Base-by-base conservation (phyloP, 2,113 vertebrate species). In the Sinosuthora webbiana region DNA sequence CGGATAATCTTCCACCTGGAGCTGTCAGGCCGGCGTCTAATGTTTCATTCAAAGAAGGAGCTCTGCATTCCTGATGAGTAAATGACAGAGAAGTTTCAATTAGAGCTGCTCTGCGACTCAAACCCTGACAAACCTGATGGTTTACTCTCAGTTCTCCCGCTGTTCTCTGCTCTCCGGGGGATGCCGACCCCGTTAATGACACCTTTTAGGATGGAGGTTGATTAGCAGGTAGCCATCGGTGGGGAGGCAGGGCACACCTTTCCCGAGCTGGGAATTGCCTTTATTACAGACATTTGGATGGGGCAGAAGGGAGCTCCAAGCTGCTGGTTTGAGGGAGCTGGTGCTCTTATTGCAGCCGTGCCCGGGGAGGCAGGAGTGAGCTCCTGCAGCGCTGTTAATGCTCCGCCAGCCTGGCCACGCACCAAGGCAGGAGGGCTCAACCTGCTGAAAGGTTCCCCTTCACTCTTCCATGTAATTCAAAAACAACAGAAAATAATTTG, bases 71-170 rank as follows among this genome's bases (percentile, higher is more conserved):
- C 91, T 97, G 97, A 97, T 94, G 89, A 91, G 88, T 73, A 97
- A 96, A 96, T 97, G 96, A 97, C 97, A 97, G 93, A 95, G 94
- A 97, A 63, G 94, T 97, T 97, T 97, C 97, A 97, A 89, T 96
- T 97, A 98, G 85, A 96, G 81, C 80, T 86, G 83, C 87, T 83
- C 91, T 75, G 90, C 33, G 83, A 71, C 87, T 96, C 47, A 19
- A 93, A 70, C 57, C 47, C 83, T 97, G 96, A 93, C 95, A 94
- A 64, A 80, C 84, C 95, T 93, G 92, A 73, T 11, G 16, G 27
- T 95, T 96, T 89, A 75, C 80, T 89, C 28, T 67, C 73, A 56
- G 31, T 45, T 79, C 80, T 71, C 95, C 92, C 27, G 81, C 93
- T 76, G 77, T 15, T 95, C 89, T 94, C 95, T 74, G 77, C 11